Percentiles rank a stretch among this genome's conserved stretches.
Evolutionary conservation across 1,140 invertebrate genomes (phyloP).

Genomic region (Tetraneura akinire): DNA sequence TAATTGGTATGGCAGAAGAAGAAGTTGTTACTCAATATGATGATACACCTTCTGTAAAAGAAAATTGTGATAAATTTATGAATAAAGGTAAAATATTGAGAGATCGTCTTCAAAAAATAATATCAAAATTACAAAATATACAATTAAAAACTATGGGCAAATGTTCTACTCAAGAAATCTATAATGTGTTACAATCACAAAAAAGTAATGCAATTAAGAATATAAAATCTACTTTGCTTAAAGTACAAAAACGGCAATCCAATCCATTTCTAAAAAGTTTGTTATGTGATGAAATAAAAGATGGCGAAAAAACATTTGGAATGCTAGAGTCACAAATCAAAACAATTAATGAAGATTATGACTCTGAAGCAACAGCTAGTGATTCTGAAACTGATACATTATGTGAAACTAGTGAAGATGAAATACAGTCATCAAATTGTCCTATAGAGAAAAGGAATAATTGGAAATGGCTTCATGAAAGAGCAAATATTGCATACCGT

Average conservation of each 20-base stretch:
- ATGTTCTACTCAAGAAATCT: conserved; percentile 48
- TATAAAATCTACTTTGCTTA: conserved; percentile 45
- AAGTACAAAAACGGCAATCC: conserved; percentile 45
- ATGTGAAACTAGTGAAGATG: conserved; percentile 45
- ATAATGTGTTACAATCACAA: conserved; percentile 46
- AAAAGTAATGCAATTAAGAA: conserved; percentile 49
- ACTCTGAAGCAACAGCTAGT: conserved; percentile 45
- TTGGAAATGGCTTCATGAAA: conserved; percentile 44
- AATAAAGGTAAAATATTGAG: conserved; percentile 44
- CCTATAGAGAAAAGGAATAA: conserved; percentile 37
- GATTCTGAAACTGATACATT: conserved; percentile 48
- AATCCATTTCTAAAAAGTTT: conserved; percentile 48
- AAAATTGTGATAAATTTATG: conserved; percentile 23
- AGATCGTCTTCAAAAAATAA: conserved; percentile 34
- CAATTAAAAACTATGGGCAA: conserved; percentile 44
- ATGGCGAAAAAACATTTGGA: conserved; percentile 44
- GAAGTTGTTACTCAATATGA: conserved; percentile 51
- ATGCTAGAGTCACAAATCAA: conserved; percentile 44
- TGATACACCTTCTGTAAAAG: conserved; percentile 41
- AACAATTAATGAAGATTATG: conserved; percentile 49
- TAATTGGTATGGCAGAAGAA: conserved; percentile 48
- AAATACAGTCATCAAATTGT: conserved; percentile 17
- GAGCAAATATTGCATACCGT: conserved; percentile 32
- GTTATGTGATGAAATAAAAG: conserved; percentile 48
- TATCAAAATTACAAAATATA: conserved; percentile 45